phyloP scores from a whole-genome alignment of 2,888 invertebrate genomes.

The Mesorhabditis spiculigera region DNA sequence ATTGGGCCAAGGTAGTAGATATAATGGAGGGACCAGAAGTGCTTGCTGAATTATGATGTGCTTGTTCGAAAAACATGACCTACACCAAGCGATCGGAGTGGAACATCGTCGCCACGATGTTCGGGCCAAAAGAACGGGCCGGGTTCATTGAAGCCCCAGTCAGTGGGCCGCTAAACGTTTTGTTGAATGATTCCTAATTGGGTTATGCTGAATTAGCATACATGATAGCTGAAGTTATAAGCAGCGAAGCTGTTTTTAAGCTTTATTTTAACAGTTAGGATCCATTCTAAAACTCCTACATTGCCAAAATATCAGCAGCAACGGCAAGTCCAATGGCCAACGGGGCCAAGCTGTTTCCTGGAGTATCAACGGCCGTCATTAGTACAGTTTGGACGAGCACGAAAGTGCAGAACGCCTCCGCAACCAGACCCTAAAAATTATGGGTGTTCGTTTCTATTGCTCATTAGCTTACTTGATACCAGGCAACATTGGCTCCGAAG shows the following conservation, averaged over 20 bases:
- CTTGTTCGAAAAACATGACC: constrained; percentile 2
- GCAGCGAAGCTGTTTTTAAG: too few species aligned
- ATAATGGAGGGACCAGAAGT: constrained; percentile 51
- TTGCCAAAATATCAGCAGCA: constrained; percentile 58
- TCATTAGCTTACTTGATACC: constrained; percentile 22
- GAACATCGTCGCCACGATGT: constrained; percentile 46
- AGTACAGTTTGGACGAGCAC: constrained; percentile 59
- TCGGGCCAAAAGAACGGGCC: constrained; percentile 61
- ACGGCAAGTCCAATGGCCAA: constrained; percentile 60
- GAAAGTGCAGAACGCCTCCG: constrained; percentile 54
- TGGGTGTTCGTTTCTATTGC: background rate
- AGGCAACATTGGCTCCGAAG: constrained; percentile 18
- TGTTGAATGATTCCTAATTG: background rate
- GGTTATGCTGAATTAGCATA: too few species aligned
- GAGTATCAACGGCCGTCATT: constrained; percentile 58
- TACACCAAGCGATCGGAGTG: background rate
- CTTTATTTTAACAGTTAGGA: background rate
- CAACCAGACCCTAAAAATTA: constrained; percentile 40
- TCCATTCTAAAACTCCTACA: constrained; percentile 28
- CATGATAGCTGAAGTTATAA: too few species aligned
- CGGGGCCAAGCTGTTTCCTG: constrained; percentile 53
- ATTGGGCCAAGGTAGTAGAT: constrained; percentile 59
- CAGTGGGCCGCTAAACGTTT: constrained; percentile 47
- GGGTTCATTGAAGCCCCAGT: constrained; percentile 62
- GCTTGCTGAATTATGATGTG: background rate